Base-by-base conservation (phyloP, 2,113 vertebrate species). In the Speoplatyrhinus poulsoni region DNA sequence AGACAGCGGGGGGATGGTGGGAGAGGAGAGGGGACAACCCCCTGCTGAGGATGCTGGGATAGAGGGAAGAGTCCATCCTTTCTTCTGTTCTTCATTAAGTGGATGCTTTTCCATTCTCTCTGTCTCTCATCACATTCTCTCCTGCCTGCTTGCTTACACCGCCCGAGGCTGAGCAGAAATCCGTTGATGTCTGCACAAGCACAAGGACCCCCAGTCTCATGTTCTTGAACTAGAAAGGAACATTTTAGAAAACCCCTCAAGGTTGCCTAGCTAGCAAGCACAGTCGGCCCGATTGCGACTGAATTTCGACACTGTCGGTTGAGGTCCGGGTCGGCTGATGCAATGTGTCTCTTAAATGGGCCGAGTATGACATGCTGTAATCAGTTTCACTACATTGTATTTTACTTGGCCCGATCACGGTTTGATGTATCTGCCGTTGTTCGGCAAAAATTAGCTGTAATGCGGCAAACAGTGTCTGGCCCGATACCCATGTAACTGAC, bases 151-250 rank as follows among this genome's bases (percentile, higher is more conserved):
- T 73, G 65, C 55, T 71, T 69, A 1, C 36, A 58, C 62, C 59
- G 77, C 79, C 82, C 3, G 36, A 62, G 76, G 79, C 80, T 8
- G 71, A 71, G 71, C 72, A 73, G 36, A 75, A 87, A 78, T 85
- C 76, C 74, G 86, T 86, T 85, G 85, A 87, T 72, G 76, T 78
- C 69, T 70, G 81, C 87, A 78, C 83, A 85, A 82, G 81, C 65
- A 69, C 77, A 71, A 60, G 62, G 72, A 83, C 78, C 75, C 62
- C 46, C 12, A 80, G 77, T 77, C 57, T 69, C 33, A 59, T 71
- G 73, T 65, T 86, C 75, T 81, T 70, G 52, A 84, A 84, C 12
- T 46, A 77, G 63, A 63, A 67, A 61, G 69, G 50, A 64, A 74
- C 66, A 64, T 3, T 54, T 67, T 7, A n/a, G 33, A 70, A 80